phyloP scores from a whole-genome alignment of 2,113 vertebrate species.

The Notechis scutatus region DNA sequence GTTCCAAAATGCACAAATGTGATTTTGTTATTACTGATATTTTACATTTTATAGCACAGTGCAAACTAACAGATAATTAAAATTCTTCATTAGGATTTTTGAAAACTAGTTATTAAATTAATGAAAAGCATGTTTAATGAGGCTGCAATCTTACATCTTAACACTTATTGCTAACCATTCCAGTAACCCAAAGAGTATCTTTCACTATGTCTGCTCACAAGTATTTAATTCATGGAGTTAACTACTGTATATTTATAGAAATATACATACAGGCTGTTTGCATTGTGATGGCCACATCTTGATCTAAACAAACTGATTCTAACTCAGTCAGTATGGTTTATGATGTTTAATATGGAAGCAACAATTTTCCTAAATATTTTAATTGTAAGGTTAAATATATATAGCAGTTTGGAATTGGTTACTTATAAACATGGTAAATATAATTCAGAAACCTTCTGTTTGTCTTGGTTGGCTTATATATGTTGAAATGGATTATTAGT shows the following conservation, averaged over 20 bases:
- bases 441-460: neutral
- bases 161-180: slow-evolving; percentile 4
- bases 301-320: neutral
- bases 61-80: neutral
- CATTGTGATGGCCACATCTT: neutral
- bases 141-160: slow-evolving; percentile 3
- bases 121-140: slow-evolving; percentile 23
- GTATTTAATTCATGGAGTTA: neutral
- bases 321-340: neutral
- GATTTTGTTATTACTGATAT: neutral
- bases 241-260: neutral
- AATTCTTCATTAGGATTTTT: slow-evolving; percentile 32
- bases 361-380: neutral
- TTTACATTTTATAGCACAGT: neutral
- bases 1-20: neutral
- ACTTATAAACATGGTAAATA: neutral
- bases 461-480: neutral
- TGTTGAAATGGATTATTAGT: neutral
- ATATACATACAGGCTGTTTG: neutral
- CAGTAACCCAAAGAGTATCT: neutral
- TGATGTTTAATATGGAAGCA: neutral
- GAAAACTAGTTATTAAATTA: slow-evolving; percentile 6
- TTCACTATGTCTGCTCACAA: neutral
- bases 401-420: neutral
- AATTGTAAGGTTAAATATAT: neutral